phyloP scores from a whole-genome alignment of 2,888 invertebrate species.

The Parthenolecanium corni region DNA sequence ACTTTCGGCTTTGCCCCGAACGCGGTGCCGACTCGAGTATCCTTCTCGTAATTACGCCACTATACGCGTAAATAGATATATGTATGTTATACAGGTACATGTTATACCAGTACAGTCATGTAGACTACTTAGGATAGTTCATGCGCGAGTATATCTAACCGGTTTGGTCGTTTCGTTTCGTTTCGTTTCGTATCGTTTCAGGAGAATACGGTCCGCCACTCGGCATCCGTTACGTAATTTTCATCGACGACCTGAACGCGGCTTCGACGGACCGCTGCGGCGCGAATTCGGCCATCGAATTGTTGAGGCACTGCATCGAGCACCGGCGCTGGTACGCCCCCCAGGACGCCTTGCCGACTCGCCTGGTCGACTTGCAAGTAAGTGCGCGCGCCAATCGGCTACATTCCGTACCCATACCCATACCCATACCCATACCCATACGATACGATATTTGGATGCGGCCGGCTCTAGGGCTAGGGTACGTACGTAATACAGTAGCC shows the following conservation, averaged over 20 bases:
- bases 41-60: too few relatives aligned
- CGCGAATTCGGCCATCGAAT: conserved; percentile 88
- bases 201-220: conserved; percentile 86
- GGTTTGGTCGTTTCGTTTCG: too few relatives aligned
- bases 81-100: too few relatives aligned
- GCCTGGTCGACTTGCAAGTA: conserved; percentile 59
- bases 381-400: too few relatives aligned
- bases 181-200: conserved; percentile 36
- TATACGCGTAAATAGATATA: too few relatives aligned
- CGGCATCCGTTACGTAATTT: conserved; percentile 76
- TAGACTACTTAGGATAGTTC: too few relatives aligned
- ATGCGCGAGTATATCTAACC: too few relatives aligned
- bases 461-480: too few relatives aligned
- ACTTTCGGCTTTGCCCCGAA: too few relatives aligned
- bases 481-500: too few relatives aligned
- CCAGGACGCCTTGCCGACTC: conserved; percentile 64
- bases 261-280: conserved; percentile 80
- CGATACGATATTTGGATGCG: background rate
- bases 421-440: background rate
- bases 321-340: conserved; percentile 78
- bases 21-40: too few relatives aligned
- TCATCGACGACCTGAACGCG: conserved; percentile 95
- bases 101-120: too few relatives aligned
- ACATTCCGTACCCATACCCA: background rate
- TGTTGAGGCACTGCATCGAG: conserved; percentile 81